These are phyloP conservation scores for Silurus asotus DNA, from an alignment of 2,113 vertebrate species.

Conservation along the genomic window DNA sequence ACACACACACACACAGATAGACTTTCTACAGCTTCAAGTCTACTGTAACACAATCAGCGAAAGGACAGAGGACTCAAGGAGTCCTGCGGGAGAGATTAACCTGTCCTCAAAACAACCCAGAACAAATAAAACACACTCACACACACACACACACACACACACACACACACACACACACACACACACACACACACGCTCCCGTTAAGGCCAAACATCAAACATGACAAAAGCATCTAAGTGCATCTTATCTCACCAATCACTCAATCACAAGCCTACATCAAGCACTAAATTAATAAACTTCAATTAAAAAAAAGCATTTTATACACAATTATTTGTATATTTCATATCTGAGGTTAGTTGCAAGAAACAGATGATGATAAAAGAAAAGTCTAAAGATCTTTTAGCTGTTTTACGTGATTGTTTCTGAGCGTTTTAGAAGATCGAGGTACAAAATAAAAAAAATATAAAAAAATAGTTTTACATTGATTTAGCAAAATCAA, in stretches of 20 bases:
- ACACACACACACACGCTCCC: background rate
- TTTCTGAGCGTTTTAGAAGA: background rate
- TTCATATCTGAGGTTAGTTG: background rate
- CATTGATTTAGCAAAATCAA: too few relatives aligned
- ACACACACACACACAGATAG: too few relatives aligned
- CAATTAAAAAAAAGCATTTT: too few relatives aligned
- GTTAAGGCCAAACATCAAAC: constrained; percentile 37
- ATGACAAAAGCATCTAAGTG: constrained; percentile 2
- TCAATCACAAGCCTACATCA: background rate
- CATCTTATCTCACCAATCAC: constrained; percentile 5
- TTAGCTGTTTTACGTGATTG: background rate
- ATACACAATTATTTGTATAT: too few relatives aligned
- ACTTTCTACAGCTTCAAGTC: too few relatives aligned
- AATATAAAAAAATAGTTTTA: background rate
- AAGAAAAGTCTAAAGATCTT: background rate
- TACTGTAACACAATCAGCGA: too few relatives aligned
- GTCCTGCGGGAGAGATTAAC: too few relatives aligned
- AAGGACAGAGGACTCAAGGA: too few relatives aligned
- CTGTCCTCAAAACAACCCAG: too few relatives aligned
- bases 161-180: constrained; percentile 31
- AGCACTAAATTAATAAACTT: too few relatives aligned
- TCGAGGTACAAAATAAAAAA: background rate
- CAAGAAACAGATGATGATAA: background rate
- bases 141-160: constrained; percentile 22
- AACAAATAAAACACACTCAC: background rate